Evolutionary conservation across 2,113 vertebrate genomes (phyloP).

Genomic region (Climacteris rufus): DNA sequence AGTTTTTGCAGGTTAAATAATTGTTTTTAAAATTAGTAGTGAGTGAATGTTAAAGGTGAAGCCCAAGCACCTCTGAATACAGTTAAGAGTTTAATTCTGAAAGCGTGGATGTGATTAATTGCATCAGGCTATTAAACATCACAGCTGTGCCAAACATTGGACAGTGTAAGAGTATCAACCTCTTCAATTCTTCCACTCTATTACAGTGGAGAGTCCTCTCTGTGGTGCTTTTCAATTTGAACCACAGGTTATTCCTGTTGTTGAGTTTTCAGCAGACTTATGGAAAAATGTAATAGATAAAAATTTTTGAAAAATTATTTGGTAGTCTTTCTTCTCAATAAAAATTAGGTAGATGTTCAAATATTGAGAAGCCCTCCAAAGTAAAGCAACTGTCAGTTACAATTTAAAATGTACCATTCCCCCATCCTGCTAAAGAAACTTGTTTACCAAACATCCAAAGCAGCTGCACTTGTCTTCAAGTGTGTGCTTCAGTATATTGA

Average conservation of each 20-base stretch:
- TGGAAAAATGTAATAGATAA: not conserved
- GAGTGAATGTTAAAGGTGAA: not conserved
- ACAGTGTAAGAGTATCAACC: not conserved
- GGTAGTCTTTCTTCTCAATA: not conserved
- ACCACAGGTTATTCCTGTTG: not conserved
- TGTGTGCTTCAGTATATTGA: not conserved
- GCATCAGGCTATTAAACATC: not conserved
- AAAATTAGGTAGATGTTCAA: not conserved
- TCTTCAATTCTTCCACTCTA: not conserved
- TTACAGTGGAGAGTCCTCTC: not conserved
- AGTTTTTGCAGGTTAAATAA: not conserved
- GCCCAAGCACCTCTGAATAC: not conserved
- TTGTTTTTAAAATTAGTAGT: not conserved
- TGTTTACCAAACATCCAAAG: not conserved
- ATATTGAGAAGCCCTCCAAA: not conserved
- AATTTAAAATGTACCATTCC: not conserved
- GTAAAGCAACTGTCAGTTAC: not conserved
- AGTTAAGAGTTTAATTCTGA: not conserved
- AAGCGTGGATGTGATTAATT: not conserved
- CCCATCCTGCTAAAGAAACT: not conserved
- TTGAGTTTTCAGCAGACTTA: not conserved
- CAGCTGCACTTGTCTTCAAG: not conserved
- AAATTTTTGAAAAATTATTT: not conserved
- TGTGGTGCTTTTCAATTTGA: not conserved
- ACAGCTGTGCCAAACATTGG: not conserved